A percentile compares a stretch with the other conserved stretches of the same genome.
Evolutionary conservation across 2,113 vertebrate species (phyloP).

Genomic region (Micronycteris hirsuta): DNA sequence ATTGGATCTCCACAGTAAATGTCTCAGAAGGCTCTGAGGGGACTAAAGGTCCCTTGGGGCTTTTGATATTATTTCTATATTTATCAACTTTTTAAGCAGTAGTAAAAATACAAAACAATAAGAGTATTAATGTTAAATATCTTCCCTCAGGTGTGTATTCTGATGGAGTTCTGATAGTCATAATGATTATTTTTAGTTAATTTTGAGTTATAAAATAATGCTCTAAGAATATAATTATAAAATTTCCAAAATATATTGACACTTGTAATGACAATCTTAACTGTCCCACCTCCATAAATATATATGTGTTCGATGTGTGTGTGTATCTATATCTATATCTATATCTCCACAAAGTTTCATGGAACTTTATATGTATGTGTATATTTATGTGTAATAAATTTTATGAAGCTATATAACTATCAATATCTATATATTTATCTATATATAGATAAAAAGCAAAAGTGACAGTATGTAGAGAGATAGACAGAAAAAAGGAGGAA

Average conservation of each 20-base stretch:
- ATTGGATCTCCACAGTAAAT: background rate
- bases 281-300: background rate
- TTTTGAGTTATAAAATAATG: background rate
- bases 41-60: background rate
- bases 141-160: background rate
- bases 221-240: background rate
- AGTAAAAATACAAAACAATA: background rate
- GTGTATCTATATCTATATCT: no score
- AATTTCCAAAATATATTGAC: background rate
- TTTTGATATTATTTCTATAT: constrained; percentile 2
- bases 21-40: background rate
- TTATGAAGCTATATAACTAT: no score
- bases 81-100: background rate
- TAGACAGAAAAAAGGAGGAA: background rate
- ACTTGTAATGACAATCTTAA: background rate
- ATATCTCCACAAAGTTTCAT: background rate
- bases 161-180: background rate
- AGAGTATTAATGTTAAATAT: background rate
- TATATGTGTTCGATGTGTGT: no score
- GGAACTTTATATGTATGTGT: background rate
- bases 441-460: background rate
- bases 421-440: background rate
- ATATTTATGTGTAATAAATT: background rate
- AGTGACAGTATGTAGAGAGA: background rate
- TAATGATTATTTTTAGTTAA: background rate